Evolutionary conservation across 2,888 invertebrate species (phyloP).

Genomic region (Abscondita cerata): DNA sequence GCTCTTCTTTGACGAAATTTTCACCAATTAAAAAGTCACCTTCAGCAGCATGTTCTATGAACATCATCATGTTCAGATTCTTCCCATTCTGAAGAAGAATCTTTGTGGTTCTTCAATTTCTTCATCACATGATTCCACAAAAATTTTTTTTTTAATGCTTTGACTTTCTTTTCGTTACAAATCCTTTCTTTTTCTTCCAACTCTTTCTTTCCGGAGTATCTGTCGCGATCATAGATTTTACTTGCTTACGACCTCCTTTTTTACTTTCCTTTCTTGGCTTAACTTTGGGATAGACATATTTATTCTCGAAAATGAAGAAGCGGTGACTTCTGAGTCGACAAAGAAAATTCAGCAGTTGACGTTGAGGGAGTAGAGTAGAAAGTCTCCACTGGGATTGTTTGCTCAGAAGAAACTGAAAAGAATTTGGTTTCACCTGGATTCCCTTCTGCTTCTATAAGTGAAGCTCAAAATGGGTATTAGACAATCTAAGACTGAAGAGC

Average conservation of each 20-base stretch:
- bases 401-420: background rate
- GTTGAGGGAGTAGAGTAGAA: background rate
- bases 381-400: no score
- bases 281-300: background rate
- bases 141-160: background rate
- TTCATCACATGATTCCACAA: background rate
- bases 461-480: background rate
- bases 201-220: background rate
- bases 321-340: background rate
- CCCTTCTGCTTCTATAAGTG: background rate
- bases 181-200: background rate
- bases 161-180: background rate
- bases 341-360: background rate
- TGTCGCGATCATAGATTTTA: background rate
- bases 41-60: no score
- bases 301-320: background rate
- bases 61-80: background rate
- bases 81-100: no score
- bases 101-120: background rate
- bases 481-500: background rate
- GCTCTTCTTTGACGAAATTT: background rate
- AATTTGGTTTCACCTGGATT: no score
- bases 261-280: background rate
- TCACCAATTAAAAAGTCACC: background rate
- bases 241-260: background rate